Evolutionary conservation across 2,888 invertebrate genomes (phyloP).

Genomic region (Hedychridium roseum): DNA sequence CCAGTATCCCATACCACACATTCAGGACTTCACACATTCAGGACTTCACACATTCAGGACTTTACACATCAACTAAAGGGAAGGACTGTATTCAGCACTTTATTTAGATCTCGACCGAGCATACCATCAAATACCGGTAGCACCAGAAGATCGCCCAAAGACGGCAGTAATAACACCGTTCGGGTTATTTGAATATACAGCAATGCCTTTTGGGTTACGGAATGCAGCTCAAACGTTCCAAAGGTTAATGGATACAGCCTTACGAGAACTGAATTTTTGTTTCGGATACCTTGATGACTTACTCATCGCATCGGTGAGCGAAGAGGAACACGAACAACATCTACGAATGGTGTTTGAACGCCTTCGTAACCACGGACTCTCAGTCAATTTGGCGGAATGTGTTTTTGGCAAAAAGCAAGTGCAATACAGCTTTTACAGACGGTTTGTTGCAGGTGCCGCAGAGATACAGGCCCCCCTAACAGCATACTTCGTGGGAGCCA

Average conservation of each 20-base stretch:
- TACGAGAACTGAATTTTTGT: too few relatives aligned
- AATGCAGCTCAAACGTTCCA: too few relatives aligned
- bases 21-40: constrained; percentile 4
- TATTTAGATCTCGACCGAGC: not conserved
- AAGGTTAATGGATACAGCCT: too few relatives aligned
- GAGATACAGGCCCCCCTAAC: not conserved
- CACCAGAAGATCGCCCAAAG: constrained; percentile 1
- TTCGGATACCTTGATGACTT: too few relatives aligned
- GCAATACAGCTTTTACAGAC: constrained; percentile 4
- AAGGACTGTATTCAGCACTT: not conserved
- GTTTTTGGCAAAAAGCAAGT: not conserved
- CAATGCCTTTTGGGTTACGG: too few relatives aligned
- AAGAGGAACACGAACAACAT: not conserved
- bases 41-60: constrained; percentile 3
- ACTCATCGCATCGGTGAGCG: not conserved
- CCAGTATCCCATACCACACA: not conserved
- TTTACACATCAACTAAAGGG: not conserved
- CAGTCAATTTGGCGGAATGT: constrained; percentile 1
- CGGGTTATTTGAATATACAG: too few relatives aligned
- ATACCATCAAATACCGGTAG: not conserved
- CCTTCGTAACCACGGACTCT: not conserved
- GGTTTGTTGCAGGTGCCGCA: not conserved
- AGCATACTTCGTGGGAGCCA: not conserved
- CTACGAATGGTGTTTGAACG: not conserved
- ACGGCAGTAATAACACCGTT: constrained; percentile 3